Evolutionary conservation across 2,888 invertebrate species (phyloP).

Genomic region (Orthosia cruda): DNA sequence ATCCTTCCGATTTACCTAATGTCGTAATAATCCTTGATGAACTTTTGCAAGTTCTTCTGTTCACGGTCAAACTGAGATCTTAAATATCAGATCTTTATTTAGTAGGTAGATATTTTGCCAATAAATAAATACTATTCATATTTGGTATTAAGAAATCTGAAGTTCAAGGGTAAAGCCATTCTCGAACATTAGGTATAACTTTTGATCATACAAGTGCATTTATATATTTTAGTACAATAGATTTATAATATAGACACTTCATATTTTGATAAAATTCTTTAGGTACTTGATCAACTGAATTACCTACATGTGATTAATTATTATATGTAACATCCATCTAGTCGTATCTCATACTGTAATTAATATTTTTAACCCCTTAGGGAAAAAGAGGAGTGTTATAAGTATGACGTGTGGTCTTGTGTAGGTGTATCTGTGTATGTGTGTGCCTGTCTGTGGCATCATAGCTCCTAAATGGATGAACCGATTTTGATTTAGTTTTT

Average conservation of each 20-base stretch:
- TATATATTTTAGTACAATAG: background rate
- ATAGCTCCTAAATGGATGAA: no score
- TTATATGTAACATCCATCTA: background rate
- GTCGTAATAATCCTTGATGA: background rate
- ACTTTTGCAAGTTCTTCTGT: background rate
- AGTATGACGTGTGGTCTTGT: no score
- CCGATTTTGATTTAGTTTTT: no score
- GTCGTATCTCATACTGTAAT: no score
- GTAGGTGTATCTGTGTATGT: no score
- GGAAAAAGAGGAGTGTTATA: no score
- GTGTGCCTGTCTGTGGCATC: no score
- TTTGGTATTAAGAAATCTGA: constrained; percentile 33
- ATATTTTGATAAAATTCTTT: constrained; percentile 4
- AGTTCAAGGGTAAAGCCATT: constrained; percentile 41
- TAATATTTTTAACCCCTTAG: no score
- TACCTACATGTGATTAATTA: background rate
- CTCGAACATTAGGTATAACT: background rate
- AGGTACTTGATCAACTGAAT: constrained; percentile 6
- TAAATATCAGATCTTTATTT: constrained; percentile 2
- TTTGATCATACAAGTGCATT: constrained; percentile 10
- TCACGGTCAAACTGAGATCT: constrained; percentile 12
- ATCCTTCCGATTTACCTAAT: background rate
- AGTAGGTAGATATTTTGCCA: constrained; percentile 11
- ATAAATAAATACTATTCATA: constrained; percentile 8
- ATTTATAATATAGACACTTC: background rate